Evolutionary conservation across 2,888 invertebrate genomes (phyloP), one percentile per base, ranked within the genome.

Genomic region (Thereva nobilitata): DNA sequence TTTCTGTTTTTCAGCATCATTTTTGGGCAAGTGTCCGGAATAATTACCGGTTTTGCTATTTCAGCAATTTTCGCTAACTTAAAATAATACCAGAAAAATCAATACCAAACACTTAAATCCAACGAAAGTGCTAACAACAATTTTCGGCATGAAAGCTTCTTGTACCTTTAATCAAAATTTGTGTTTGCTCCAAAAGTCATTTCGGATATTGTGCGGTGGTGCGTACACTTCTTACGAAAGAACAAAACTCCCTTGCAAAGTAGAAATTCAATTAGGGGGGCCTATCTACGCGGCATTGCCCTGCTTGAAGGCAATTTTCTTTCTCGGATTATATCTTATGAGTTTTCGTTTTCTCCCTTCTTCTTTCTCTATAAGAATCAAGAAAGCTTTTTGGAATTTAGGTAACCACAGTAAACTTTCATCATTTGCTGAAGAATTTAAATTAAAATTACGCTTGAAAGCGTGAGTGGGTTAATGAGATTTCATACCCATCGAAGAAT

Each of bases 181-280:
- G 23, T 23, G 23, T 23, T 23, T 23, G 23, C 23, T 23, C 23
- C 23, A 23, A 23, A 23, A 23, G 23, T 23, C 23, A 23, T 23
- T 23, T 23, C 23, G 23, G 23, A 23, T 23, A 23, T 23, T 23
- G 23, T 23, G 23, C 23, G 23, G 23, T 23, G 23, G 23, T 23
- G 23, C 23, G 23, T 23, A 23, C 23, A 23, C 23, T 23, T 23
- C 23, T 23, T 23, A 42, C 42, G 42, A 9, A 42, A n/a, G n/a
- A 50, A 4, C 50, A 50, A 8, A 7, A 7, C 34, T 9, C 50
- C 50, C 50, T 50, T 5, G 35, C n/a, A 35, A 12, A 47, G 34
- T 8, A 37, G 57, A 38, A 59, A 59, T 59, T 59, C 57, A 59
- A 59, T 59, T 59, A 59, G 47, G 45, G 34, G 2, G 34, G 44